phyloP scores from a whole-genome alignment of 2,797 vertebrate genomes.

The Hirundo rustica region DNA sequence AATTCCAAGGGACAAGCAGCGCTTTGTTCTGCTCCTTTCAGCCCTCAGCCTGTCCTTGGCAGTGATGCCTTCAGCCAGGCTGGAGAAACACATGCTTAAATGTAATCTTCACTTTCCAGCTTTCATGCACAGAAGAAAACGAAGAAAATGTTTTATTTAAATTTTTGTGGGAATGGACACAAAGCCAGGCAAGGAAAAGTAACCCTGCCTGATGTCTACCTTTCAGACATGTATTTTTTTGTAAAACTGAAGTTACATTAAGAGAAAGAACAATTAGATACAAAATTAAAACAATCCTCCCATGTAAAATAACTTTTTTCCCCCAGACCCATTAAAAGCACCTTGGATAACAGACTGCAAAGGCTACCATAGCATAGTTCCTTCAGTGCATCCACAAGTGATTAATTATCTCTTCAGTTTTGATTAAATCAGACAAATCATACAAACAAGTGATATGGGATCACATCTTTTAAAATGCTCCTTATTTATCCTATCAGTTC shows the following conservation, averaged over 20 bases:
- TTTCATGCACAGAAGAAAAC: not conserved
- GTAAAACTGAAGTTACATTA: not conserved
- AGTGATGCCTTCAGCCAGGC: not conserved
- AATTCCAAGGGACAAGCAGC: not conserved
- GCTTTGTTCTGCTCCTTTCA: conserved; percentile 29
- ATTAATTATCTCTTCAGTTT: not conserved
- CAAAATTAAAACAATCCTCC: not conserved
- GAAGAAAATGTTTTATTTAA: not conserved
- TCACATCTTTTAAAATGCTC: not conserved
- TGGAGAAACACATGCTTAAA: not conserved
- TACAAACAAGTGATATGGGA: not conserved
- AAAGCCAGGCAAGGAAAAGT: not conserved
- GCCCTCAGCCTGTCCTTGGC: not conserved
- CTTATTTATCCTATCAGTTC: not conserved
- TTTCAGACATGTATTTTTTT: not conserved
- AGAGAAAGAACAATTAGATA: not conserved
- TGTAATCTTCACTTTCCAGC: not conserved
- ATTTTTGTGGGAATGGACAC: not conserved
- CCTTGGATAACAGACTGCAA: not conserved
- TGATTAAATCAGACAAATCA: not conserved
- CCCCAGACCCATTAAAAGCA: not conserved
- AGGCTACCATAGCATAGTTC: not conserved
- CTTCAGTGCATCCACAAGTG: not conserved
- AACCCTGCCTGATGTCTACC: not conserved
- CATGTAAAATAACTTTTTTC: not conserved